These are phyloP conservation scores for Microtus ochrogaster DNA, from an alignment of 2,113 vertebrate genomes.

Conservation along the genomic window DNA sequence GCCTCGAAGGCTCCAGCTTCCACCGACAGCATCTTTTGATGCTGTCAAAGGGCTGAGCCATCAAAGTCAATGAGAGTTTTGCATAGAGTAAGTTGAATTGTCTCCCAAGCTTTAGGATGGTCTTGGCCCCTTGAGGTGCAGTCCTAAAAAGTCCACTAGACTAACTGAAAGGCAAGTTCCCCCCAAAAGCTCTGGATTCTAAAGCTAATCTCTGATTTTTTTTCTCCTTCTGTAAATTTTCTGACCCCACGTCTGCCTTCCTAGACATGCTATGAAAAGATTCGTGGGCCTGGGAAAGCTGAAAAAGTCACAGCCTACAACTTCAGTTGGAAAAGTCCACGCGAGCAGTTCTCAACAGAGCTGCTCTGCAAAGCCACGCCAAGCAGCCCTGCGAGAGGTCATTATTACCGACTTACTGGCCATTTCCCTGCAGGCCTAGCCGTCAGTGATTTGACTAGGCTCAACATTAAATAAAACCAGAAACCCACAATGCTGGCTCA, in stretches of 20 bases:
- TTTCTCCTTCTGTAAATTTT: neutral
- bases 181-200: neutral
- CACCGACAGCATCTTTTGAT: neutral
- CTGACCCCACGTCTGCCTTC: neutral
- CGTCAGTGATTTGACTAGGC: neutral
- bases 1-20: neutral
- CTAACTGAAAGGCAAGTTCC: neutral
- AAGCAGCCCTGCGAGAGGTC: neutral
- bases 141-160: neutral
- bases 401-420: neutral
- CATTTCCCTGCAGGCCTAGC: neutral
- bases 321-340: neutral
- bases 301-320: neutral
- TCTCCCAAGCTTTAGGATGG: neutral
- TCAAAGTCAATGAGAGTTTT: neutral
- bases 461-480: slow-evolving; percentile 1
- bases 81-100: neutral
- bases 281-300: neutral
- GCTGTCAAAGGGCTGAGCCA: neutral
- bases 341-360: neutral
- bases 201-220: slow-evolving; percentile 2
- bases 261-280: neutral
- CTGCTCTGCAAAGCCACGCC: neutral
- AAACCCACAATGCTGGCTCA: neutral
- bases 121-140: neutral